Evolutionary conservation across 30 jellyfish, hydroid and myxozoan genomes (phyloP).

Genomic region (Aurelia sp.): DNA sequence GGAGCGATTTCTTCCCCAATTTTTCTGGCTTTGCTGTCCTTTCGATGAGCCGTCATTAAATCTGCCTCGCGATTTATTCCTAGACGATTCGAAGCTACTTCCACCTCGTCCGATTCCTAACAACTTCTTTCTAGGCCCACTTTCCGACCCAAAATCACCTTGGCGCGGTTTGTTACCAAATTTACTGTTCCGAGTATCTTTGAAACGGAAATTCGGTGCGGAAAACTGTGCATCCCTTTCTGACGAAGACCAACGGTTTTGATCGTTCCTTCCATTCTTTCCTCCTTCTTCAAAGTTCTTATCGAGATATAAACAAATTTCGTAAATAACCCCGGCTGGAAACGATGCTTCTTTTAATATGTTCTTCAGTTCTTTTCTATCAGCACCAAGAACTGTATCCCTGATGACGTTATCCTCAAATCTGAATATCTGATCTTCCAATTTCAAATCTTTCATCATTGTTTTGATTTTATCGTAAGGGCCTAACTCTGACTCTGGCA

Average conservation of each 20-base stretch:
- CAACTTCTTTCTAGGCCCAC: background rate
- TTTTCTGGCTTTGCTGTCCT: background rate
- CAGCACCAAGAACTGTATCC: slow-evolving; percentile 52
- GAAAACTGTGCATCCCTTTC: background rate
- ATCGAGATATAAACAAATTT: slow-evolving; percentile 24
- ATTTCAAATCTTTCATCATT: slow-evolving; percentile 32
- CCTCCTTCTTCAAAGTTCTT: background rate
- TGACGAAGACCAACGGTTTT: background rate
- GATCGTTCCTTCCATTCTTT: background rate
- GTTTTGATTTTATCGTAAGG: slow-evolving; percentile 7
- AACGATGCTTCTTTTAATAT: slow-evolving; percentile 52
- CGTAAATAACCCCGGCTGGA: slow-evolving; percentile 62
- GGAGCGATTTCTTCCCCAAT: too few species aligned
- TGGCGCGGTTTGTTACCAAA: background rate
- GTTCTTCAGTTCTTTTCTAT: slow-evolving; percentile 7
- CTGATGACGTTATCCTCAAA: slow-evolving; percentile 53
- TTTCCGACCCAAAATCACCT: background rate
- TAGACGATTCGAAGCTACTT: background rate
- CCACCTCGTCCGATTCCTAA: slow-evolving; percentile 48
- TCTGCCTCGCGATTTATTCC: background rate
- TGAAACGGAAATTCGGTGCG: background rate
- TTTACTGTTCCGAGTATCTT: background rate
- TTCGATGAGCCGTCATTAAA: background rate
- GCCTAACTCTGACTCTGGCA: slow-evolving; percentile 1
- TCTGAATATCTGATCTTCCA: slow-evolving; percentile 46